These are phyloP conservation scores for Helicorthomorpha holstii DNA, from an alignment of 1,140 invertebrate species.

Conservation along the genomic window DNA sequence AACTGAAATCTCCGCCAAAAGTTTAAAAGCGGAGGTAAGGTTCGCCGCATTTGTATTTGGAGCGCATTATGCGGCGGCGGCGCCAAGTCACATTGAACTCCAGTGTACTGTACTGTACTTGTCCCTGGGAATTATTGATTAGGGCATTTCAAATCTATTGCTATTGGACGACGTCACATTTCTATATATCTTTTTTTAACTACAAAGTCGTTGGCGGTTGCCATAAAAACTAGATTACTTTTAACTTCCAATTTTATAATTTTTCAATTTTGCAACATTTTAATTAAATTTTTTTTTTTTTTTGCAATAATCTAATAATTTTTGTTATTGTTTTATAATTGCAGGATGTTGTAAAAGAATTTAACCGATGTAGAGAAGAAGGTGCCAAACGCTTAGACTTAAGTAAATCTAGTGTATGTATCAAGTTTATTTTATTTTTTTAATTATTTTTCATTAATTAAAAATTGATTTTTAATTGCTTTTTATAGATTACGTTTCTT, in stretches of 20 bases:
- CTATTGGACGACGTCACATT: no score
- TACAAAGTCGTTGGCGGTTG: background rate
- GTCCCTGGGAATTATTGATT: no score
- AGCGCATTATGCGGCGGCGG: no score
- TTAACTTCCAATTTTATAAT: no score
- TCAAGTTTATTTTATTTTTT: background rate
- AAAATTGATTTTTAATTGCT: constrained; percentile 5
- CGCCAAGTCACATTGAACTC: no score
- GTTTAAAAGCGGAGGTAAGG: no score
- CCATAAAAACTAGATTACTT: background rate
- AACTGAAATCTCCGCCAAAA: no score
- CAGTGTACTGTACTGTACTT: no score
- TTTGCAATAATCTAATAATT: background rate
- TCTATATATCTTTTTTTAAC: background rate
- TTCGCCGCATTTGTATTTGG: no score
- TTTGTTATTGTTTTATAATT: constrained; percentile 11
- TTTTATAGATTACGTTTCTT: constrained; percentile 57
- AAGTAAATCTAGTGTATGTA: constrained; percentile 76
- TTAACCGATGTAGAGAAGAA: constrained; percentile 81
- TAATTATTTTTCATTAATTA: background rate
- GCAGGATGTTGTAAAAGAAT: constrained; percentile 85
- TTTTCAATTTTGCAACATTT: no score
- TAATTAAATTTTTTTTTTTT: background rate
- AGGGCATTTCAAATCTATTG: no score
- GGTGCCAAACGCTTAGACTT: constrained; percentile 75